Base-by-base conservation (phyloP, 2,888 invertebrate genomes). In the Tipula unca region DNA sequence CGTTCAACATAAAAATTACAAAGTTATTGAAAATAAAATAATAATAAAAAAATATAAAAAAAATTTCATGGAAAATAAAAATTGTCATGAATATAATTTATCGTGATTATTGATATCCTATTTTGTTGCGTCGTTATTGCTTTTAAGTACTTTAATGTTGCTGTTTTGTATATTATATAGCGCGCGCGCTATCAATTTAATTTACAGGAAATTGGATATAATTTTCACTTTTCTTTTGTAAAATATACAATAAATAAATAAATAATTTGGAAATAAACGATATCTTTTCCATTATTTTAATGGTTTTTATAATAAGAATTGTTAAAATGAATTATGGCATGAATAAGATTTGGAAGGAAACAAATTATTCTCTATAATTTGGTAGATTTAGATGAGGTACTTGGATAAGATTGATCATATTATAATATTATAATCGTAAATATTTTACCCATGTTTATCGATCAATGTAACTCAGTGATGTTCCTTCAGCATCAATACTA, bases 1-100 rank as follows among this genome's bases (percentile, higher is more conserved):
- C 20, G 20, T 25, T 69, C 4, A 69, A 69, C 69, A 69, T 69
- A 69, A 69, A 69, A 69, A 69, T 69, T 69, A 69, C 69, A 69
- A 69, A 69, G 69, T 69, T 69, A 69, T 69, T 69, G 69, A 69
- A 69, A 69, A 69, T 69, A 69, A 69, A 69, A 69, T 25, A 69
- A 69, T 17, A 69, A 69, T 69, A 69, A 69, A 69, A 69, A 69
- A 69, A 32, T 32, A 6, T 32, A n/a, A 39, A 48, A 48, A 8
- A 48, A 48, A 17, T 69, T 69, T 69, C 69, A 69, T 69, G 69
- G 69, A 69, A 69, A 69, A 69, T 69, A 69, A 69, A 69, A 69
- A 69, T 25, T 69, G 69, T 69, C 69, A 69, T 69, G 69, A 69
- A 69, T 69, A 69, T 25, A 69, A 69, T 69, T 69, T 69, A 69